Base-by-base conservation (phyloP, 2,888 invertebrate genomes). In the Synanthedon formicaeformis region DNA sequence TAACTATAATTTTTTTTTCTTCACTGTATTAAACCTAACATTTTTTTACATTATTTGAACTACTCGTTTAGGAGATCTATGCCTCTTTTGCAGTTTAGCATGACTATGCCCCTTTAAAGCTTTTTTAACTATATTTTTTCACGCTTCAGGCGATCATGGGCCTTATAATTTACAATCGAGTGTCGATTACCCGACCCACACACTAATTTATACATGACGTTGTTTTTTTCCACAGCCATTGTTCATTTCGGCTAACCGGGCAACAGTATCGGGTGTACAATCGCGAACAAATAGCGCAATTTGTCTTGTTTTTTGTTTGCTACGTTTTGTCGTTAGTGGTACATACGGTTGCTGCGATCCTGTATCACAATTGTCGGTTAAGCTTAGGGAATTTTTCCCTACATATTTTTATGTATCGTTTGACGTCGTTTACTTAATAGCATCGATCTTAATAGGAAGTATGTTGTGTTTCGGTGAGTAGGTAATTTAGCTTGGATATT, bases 241-340 rank as follows among this genome's bases (percentile, higher is more conserved):
- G 73, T 76, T 71, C 69, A 68, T 73, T 74, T 71, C 63, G 64
- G 45, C 45, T 45, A 45, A 72, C 76, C 67, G 69, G 62, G 62
- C 61, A 61, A 65, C 67, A 65, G 73, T 76, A 76, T 78, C 73
- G 71, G 66, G 56, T 59, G 70, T 63, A 73, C 77, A 75, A 75
- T 78, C 76, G 75, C 59, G 65, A 67, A 76, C 76, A 76, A 80
- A 80, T 77, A 77, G 73, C 72, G 73, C 72, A 71, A 77, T 79
- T 78, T 79, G 76, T 79, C 75, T 78, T 78, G 71, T 79, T 78
- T 78, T 78, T 78, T 75, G 70, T 62, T 54, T 58, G 58, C 51
- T 23, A 51, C 56, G 48, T 53, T 60, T 56, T 56, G 56, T 45
- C 34, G 45, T 45, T 14, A 14, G 14, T 45, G 2, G 13, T 45